Percentiles rank a stretch among this genome's conserved stretches.
These are phyloP conservation scores for Cydia pomonella DNA, from an alignment of 1,140 invertebrate genomes.

Conservation along the genomic window DNA sequence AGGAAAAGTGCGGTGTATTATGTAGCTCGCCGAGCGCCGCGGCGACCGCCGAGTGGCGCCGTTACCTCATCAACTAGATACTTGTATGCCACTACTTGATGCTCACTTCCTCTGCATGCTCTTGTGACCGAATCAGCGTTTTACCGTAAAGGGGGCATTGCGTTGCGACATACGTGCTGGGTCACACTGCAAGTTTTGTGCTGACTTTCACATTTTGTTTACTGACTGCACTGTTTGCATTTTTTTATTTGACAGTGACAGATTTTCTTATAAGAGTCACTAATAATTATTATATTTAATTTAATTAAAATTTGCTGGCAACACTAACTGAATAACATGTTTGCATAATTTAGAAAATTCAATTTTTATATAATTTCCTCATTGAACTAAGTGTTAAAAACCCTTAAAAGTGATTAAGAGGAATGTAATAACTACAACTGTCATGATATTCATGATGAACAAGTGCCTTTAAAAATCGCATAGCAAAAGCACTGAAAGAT, in stretches of 20 bases:
- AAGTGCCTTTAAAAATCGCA: background rate
- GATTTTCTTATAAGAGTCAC: constrained; percentile 57
- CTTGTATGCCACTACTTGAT: constrained; percentile 21
- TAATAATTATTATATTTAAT: constrained; percentile 10
- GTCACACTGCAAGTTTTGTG: constrained; percentile 50
- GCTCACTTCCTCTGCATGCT: constrained; percentile 21
- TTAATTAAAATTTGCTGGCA: constrained; percentile 18
- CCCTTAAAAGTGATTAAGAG: background rate
- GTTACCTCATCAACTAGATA: constrained; percentile 41
- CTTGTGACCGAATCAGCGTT: constrained; percentile 23
- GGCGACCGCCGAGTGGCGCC: constrained; percentile 40
- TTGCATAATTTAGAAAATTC: background rate
- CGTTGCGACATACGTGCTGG: constrained; percentile 50
- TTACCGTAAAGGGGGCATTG: constrained; percentile 22
- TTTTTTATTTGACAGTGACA: constrained; percentile 43
- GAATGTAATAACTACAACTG: background rate
- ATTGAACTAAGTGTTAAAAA: background rate
- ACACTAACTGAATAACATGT: constrained; percentile 1
- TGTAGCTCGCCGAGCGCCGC: constrained; percentile 36
- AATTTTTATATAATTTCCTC: background rate
- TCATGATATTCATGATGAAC: background rate
- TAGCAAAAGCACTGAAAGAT: background rate
- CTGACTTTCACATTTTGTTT: constrained; percentile 62
- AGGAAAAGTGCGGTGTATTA: constrained; percentile 68
- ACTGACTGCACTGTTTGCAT: constrained; percentile 41